Percentiles rank a stretch among this genome's conserved stretches.
phyloP scores from a whole-genome alignment of 2,888 invertebrate species.

The Elmis aenea region DNA sequence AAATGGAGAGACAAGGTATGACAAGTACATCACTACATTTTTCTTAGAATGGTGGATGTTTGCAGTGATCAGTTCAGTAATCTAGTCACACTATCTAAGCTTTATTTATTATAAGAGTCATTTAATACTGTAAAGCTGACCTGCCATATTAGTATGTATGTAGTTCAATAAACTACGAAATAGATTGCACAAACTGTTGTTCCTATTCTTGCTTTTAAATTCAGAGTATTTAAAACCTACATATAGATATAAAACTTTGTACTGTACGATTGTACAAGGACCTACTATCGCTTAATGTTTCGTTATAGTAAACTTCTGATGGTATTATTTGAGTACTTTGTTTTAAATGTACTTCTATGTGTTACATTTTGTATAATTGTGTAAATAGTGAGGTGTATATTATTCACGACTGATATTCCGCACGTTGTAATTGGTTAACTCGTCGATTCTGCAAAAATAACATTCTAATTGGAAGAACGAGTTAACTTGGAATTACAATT shows the following conservation, averaged over 20 bases:
- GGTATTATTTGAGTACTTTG: too few species aligned
- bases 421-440: too few species aligned
- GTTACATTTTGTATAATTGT: conserved; percentile 22
- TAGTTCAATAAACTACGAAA: conserved; percentile 10
- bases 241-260: too few species aligned
- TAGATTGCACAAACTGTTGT: conserved; percentile 21
- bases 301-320: too few species aligned
- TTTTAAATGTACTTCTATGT: conserved; percentile 5
- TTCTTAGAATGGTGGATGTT: conserved; percentile 34
- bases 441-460: too few species aligned
- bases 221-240: too few species aligned
- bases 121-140: conserved; percentile 6
- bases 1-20: too few species aligned
- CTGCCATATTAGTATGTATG: conserved; percentile 18
- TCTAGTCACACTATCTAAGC: conserved; percentile 22
- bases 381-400: conserved; percentile 25
- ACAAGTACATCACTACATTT: too few species aligned
- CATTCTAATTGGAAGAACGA: too few species aligned
- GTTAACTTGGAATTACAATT: too few species aligned
- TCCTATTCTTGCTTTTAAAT: conserved; percentile 17
- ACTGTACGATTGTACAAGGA: too few species aligned
- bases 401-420: conserved; percentile 27
- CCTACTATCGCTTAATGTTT: too few species aligned
- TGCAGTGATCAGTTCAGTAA: conserved; percentile 40
- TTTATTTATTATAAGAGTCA: conserved; percentile 13